Evolutionary conservation across 1,140 invertebrate genomes (phyloP), one percentile per base, ranked within the genome.

Genomic region (Marisa cornuarietis): DNA sequence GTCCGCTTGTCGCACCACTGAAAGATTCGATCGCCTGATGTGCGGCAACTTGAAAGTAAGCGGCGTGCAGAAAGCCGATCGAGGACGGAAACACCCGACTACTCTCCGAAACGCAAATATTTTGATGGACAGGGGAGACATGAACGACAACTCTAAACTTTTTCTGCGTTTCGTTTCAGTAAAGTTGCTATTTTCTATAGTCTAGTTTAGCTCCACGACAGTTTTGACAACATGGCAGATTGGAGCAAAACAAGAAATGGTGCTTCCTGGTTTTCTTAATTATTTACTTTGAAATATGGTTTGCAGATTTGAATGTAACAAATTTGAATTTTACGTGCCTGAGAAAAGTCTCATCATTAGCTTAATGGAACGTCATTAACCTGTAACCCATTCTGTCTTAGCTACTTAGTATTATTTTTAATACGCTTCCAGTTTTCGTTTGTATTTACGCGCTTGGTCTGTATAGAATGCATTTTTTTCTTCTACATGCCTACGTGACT

Each of bases 171-270:
- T 61, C 42, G 16, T 63, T 22, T 24, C 62, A 49, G 31, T 0
- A 76, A 31, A 52, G 10, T 54, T 22, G n/a, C 16, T 24, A 71
- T 31, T 69, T 22, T 26, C 5, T 20, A 49, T 3, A 51, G 1
- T 49, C 31, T 5, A 49, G 16, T 16, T 61, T 11, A 61, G 42
- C 14, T 2, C 20, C 16, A 51, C 49, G 73, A 58, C 3, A 66
- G 66, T 63, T 66, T 79, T 82, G 81, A 79, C 81, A 79, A 82
- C 81, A 82, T 82, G 81, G 81, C 81, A 78, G 81, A 82, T 51
- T 82, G 81, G 81, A 72, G 63, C 24, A 78, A 79, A 62, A 52
- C 63, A 14, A 69, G 79, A 63, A 81, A 81, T 62, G 79, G 79
- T 63, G 74, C 26, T 20, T 42, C n/a, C 16, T 20, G 10, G 11